Conservation (phyloP, 1,140 invertebrate genomes). For the Ceratina calcarata region DNA sequence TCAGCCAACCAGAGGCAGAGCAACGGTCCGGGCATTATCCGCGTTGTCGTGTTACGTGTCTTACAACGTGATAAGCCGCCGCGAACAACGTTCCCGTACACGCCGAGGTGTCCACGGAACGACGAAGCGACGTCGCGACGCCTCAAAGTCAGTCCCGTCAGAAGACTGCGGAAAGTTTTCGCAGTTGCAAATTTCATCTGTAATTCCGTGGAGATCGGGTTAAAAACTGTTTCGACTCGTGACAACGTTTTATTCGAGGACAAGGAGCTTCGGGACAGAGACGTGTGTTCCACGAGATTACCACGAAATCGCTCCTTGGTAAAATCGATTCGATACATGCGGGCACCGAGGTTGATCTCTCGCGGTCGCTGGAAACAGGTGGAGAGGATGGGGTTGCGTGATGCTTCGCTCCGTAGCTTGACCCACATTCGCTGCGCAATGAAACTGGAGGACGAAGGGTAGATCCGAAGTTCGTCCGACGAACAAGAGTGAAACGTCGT, state of each 20-base stretch:
- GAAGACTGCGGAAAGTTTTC: slow-evolving; percentile 33
- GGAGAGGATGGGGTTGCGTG: background rate
- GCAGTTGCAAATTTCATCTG: no score
- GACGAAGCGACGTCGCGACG: slow-evolving; percentile 43
- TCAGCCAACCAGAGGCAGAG: slow-evolving; percentile 27
- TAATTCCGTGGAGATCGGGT: slow-evolving; percentile 19
- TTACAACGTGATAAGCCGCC: slow-evolving; percentile 70
- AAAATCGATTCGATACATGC: slow-evolving; percentile 39
- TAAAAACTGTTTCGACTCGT: no score
- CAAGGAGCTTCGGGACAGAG: slow-evolving; percentile 14
- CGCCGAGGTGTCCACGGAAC: slow-evolving; percentile 20
- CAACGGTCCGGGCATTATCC: slow-evolving; percentile 55
- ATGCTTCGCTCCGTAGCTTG: background rate
- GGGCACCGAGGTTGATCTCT: slow-evolving; percentile 15
- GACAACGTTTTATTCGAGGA: slow-evolving; percentile 34
- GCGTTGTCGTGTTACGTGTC: slow-evolving; percentile 67
- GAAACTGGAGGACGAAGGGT: slow-evolving; percentile 10
- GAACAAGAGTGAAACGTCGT: background rate
- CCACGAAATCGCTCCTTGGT: slow-evolving; percentile 39
- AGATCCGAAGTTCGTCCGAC: background rate
- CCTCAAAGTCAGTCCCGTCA: slow-evolving; percentile 36
- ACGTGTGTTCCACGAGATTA: slow-evolving; percentile 41
- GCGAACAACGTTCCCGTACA: slow-evolving; percentile 53
- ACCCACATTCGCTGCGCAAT: slow-evolving; percentile 14
- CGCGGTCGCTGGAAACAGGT: background rate